phyloP scores from a whole-genome alignment of 1,140 invertebrate species.

The Branchinecta lynchi region DNA sequence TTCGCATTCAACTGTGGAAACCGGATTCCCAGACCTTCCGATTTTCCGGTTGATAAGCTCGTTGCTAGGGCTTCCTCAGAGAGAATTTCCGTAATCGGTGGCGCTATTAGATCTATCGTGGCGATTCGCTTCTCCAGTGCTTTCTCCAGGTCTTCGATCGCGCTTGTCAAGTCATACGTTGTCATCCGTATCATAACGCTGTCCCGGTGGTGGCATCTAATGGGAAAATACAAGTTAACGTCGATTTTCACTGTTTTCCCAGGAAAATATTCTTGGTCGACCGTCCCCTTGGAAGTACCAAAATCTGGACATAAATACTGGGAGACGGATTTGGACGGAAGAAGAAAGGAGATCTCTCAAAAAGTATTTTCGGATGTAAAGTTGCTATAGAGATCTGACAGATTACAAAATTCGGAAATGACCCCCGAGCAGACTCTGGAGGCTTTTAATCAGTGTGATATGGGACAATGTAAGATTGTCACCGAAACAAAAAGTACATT shows the following conservation, averaged over 20 bases:
- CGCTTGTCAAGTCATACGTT: neutral
- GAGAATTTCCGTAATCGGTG: neutral
- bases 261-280: neutral
- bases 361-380: too few species aligned
- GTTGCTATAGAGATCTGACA: too few species aligned
- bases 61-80: neutral
- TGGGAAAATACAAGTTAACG: too few species aligned
- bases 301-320: too few species aligned
- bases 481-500: too few species aligned
- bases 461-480: too few species aligned
- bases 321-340: too few species aligned
- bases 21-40: neutral
- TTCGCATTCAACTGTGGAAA: neutral
- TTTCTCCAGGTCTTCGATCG: neutral
- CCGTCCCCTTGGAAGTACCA: neutral
- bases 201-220: neutral
- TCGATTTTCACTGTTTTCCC: neutral
- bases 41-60: neutral
- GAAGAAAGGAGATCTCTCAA: too few species aligned
- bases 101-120: neutral
- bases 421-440: too few species aligned
- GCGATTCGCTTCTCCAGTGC: slow-evolving; percentile 5
- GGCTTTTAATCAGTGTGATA: too few species aligned
- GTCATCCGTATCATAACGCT: neutral
- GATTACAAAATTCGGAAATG: too few species aligned